phyloP scores from a whole-genome alignment of 2,113 vertebrate genomes.

The Cyanoderma ruficeps region DNA sequence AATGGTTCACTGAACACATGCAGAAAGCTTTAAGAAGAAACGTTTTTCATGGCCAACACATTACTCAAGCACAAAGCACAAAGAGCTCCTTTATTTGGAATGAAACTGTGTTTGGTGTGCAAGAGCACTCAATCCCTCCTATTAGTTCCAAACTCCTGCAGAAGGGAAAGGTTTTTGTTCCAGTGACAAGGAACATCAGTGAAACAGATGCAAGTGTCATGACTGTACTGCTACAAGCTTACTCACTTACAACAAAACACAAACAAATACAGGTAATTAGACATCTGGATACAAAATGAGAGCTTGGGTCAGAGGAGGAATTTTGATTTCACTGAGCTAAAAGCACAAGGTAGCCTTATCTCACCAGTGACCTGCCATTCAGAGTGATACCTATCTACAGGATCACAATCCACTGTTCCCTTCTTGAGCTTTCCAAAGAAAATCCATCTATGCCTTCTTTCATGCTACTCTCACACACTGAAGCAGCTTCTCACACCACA shows the following conservation, averaged over 20 bases:
- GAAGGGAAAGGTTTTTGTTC: neutral
- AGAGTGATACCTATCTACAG: neutral
- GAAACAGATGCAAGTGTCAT: neutral
- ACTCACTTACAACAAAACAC: neutral
- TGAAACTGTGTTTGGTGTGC: neutral
- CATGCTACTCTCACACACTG: neutral
- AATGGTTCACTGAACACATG: neutral
- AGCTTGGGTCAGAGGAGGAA: neutral
- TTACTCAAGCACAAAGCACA: neutral
- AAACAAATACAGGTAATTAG: neutral
- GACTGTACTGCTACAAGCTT: neutral
- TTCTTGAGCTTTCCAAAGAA: neutral
- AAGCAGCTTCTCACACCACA: neutral
- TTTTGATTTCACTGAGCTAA: neutral
- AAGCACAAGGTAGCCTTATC: neutral
- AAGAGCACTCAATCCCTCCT: neutral
- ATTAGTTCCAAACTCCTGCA: neutral
- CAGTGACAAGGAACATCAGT: neutral
- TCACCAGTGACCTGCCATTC: neutral
- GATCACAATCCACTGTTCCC: neutral
- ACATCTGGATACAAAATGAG: neutral
- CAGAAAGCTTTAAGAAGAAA: neutral
- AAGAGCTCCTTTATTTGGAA: neutral
- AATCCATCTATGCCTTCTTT: neutral
- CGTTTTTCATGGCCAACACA: neutral